Evolutionary conservation across 2,797 vertebrate genomes (phyloP), one percentile per base, ranked within the genome.

Genomic region (Falco berigora): DNA sequence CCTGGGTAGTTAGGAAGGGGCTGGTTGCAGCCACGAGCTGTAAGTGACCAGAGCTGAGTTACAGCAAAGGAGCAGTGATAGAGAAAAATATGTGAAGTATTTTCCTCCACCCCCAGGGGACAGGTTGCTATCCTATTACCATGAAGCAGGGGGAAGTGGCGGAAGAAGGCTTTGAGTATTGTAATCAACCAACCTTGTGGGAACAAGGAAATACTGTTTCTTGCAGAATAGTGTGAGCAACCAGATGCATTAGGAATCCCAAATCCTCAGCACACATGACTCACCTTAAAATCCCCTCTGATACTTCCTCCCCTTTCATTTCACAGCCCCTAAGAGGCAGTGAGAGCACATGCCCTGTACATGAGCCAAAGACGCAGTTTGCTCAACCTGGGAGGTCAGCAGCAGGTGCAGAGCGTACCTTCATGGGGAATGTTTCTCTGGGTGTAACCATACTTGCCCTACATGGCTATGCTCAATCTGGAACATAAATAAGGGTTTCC

Each of bases 51-150:
- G 58, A 24, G n/a, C 62, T 62, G 61, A 47, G 58, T 76, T 58
- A 66, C 32, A 86, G 63, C n/a, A 53, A 62, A 75, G 44, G 47
- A 92, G 72, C 78, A 75, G 46, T 16, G 68, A 92, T 13, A 80
- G 86, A 55, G 61, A 92, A 92, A 92, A 95, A 67, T 91, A 96
- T 75, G 94, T 63, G 63, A 96, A 90, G 64, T n/a, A 93, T 96
- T 95, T 94, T 95, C 46, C 64, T 91, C 61, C 84, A 71, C 56
- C 91, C 75, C 36, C 72, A 61, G 84, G 94, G 91, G 32, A 93
- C 67, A 74, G 81, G 94, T 92, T 58, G 21, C 84, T 91, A 61
- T 79, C 77, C 74, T 44, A 16, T 79, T 46, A 79, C 38, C 44
- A 66, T 27, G 55, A 72, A 86, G 73, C 19, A 76, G 44, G 40